Base-by-base conservation (phyloP, 2,113 vertebrate genomes). In the Heliornis fulica region DNA sequence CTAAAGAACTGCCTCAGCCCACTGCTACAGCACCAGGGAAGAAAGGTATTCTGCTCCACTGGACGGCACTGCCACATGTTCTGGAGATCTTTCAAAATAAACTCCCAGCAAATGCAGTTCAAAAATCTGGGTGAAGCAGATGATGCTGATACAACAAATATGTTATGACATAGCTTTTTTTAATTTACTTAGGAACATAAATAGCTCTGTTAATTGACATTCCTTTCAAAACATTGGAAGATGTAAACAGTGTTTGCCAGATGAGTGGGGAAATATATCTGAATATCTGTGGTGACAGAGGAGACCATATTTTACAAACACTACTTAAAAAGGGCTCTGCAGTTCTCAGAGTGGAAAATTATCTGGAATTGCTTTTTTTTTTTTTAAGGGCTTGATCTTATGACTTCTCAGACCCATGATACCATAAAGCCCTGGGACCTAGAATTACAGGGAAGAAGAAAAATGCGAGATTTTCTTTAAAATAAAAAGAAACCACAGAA, bases 81-180 rank as follows among this genome's bases (percentile, higher is more conserved):
- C 81, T 91, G 87, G 94, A 94, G 43, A 93, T 93, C 94, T 93
- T 96, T 91, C 94, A 96, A 89, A 87, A 84, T 56, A 87, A 93
- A 84, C 87, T 83, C 87, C 59, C 71, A n/a, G 75, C 26, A 85
- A 90, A 83, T 16, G 36, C 43, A 94, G 23, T 76, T 83, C 53
- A 89, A 94, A 93, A 94, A 71, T 68, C 78, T 16, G 0, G 85
- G 46, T 79, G 85, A 46, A 91, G 93, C 59, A 90, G 87, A 94
- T 95, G 71, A 90, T 83, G 71, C 59, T 78, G 85, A 93, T 93
- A 90, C 41, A 90, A 80, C 34, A 86, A 92, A 68, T 74, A 95
- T 64, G 90, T 70, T 68, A 83, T 78, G 71, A 83, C 70, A 70
- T 40, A 34, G 80, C 46, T 74, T 65, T 53, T 56, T 38, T 3